Base-by-base conservation (phyloP, 2,113 vertebrate species). In the Coptodon bakossiorum region DNA sequence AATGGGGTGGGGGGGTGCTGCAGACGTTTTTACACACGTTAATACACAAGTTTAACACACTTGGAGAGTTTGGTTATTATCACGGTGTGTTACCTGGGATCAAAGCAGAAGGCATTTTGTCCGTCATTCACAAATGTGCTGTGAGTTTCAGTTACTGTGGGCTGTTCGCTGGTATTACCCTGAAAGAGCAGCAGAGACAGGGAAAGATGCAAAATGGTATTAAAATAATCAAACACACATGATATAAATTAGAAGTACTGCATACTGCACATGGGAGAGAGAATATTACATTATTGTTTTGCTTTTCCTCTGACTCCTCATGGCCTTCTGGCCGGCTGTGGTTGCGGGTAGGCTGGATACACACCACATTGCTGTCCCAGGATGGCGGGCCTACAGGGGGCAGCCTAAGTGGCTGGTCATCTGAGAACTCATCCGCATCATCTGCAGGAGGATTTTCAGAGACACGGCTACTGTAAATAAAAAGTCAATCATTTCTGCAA, bases 331-430 rank as follows among this genome's bases (percentile, higher is more conserved):
- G 98, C 6, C 97, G 97, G 91, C 97, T 98, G 66, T 97, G 97
- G 89, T 99, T 99, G 88, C 98, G 97, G 68, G 98, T 97, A 57
- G 99, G 99, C 89, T 99, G 99, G 92, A 98, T 99, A 86, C 98
- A 98, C 88, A 99, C 99, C 6, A 99, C 99, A 7, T 97, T 98
- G 82, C 98, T 98, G 92, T 98, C 98, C 99, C 98, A 99, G 40
- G 97, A 97, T 38, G 96, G 96, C 6, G 96, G 96, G 89, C 97
- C 97, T 78, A 96, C 95, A 31, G 98, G 98, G 87, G 98, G 98
- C 82, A 98, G 97, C 86, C 98, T 97, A 59, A 98, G 98, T 89
- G 98, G 97, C 95, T 98, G 98, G 93, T 99, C 98, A 93, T 97
- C 97, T 78, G 97, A 98, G 95, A 99, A 97, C 90, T 98, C 97